A percentile compares a stretch with the other conserved stretches of the same genome.
phyloP scores from a whole-genome alignment of 2,797 vertebrate genomes.

The Thaleichthys pacificus region DNA sequence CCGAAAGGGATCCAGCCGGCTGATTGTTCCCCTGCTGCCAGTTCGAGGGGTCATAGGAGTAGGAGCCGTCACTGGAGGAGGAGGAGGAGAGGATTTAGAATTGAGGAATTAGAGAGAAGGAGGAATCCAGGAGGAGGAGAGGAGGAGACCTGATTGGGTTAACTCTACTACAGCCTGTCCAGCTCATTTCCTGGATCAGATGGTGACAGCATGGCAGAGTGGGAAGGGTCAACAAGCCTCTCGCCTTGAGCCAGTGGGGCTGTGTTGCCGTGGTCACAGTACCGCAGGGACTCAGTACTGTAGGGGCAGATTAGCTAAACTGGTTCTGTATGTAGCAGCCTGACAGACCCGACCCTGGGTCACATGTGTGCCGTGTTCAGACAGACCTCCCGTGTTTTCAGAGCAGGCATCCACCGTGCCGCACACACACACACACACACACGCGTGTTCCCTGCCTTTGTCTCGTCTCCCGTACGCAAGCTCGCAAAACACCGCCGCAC shows the following conservation, averaged over 20 bases:
- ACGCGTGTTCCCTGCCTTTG: constrained; percentile 6
- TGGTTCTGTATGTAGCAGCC: no score
- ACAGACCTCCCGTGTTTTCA: neutral
- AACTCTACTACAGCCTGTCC: no score
- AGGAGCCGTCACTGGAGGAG: constrained; percentile 83
- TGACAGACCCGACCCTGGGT: neutral
- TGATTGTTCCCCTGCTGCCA: constrained; percentile 89
- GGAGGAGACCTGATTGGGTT: no score
- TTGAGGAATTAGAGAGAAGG: neutral
- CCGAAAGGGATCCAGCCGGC: constrained; percentile 88
- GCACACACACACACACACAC: neutral
- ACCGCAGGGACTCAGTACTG: no score
- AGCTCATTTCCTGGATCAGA: no score
- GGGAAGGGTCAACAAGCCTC: no score
- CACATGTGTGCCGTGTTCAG: neutral
- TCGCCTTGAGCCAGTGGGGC: no score
- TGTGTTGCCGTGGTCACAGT: no score
- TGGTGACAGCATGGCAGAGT: no score
- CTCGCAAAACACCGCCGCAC: constrained; percentile 20
- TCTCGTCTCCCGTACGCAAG: constrained; percentile 18
- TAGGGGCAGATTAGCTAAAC: no score
- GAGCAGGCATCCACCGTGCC: neutral
- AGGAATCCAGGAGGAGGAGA: neutral
- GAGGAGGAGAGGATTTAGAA: neutral
- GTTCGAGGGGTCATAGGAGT: constrained; percentile 80